These are phyloP conservation scores for Menidia beryllina DNA, from an alignment of 2,113 vertebrate species.

Conservation along the genomic window DNA sequence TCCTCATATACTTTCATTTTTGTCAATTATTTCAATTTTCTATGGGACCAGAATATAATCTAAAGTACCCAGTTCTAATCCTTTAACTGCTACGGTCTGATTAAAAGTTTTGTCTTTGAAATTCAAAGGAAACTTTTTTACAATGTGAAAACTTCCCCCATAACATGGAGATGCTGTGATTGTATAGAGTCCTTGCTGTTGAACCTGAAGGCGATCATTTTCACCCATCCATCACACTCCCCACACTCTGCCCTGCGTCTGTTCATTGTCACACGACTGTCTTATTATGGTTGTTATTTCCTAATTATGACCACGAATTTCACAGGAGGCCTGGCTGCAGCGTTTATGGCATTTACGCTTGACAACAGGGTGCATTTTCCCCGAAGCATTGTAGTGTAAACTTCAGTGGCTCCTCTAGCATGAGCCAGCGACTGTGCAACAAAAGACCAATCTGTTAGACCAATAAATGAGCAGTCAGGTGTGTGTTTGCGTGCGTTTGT, in stretches of 20 bases:
- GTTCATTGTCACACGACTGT: conserved; percentile 52
- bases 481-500: conserved; percentile 51
- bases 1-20: background rate
- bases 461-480: conserved; percentile 81
- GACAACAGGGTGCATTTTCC: conserved; percentile 57
- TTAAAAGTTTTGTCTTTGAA: conserved; percentile 9
- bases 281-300: conserved; percentile 66
- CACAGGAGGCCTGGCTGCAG: conserved; percentile 53
- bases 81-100: background rate
- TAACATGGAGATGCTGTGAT: conserved; percentile 7
- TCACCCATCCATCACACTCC: conserved; percentile 50
- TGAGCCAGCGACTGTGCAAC: conserved; percentile 70
- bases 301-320: conserved; percentile 69
- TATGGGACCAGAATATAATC: background rate
- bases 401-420: conserved; percentile 53
- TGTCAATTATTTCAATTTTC: too few relatives aligned
- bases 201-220: conserved; percentile 38
- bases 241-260: conserved; percentile 42
- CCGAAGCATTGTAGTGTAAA: conserved; percentile 60
- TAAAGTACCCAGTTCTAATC: background rate
- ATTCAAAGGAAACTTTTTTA: conserved; percentile 21
- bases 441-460: conserved; percentile 82
- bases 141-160: conserved; percentile 13
- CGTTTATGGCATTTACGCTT: conserved; percentile 60
- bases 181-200: conserved; percentile 32